phyloP scores from a whole-genome alignment of 1,140 invertebrate genomes.

The Leptonema lineaticorne region DNA sequence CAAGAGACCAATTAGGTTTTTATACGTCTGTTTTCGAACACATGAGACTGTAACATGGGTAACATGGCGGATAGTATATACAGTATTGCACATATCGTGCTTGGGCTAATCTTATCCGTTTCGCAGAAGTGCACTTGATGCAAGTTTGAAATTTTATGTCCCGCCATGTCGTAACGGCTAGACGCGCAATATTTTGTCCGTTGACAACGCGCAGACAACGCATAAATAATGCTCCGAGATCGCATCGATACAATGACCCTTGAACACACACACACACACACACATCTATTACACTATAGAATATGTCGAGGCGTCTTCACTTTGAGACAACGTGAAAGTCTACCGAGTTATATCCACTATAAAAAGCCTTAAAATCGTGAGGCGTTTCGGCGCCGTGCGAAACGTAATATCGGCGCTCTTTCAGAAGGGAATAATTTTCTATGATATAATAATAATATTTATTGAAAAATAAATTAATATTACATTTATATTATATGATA shows the following conservation, averaged over 20 bases:
- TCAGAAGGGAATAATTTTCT: too few species aligned
- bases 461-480: too few species aligned
- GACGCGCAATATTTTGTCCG: constrained; percentile 23
- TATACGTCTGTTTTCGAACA: not conserved
- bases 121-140: not conserved
- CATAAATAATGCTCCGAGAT: constrained; percentile 31
- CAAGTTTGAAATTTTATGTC: constrained; percentile 4
- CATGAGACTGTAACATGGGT: not conserved
- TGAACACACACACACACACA: too few species aligned
- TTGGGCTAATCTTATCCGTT: not conserved
- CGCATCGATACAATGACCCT: not conserved
- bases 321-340: too few species aligned
- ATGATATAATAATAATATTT: too few species aligned
- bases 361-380: too few species aligned
- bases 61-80: not conserved
- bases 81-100: constrained; percentile 6
- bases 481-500: too few species aligned
- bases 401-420: too few species aligned
- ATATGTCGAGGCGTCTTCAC: too few species aligned
- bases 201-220: constrained; percentile 28
- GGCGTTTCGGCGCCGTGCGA: too few species aligned
- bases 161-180: not conserved
- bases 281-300: too few species aligned
- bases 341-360: too few species aligned
- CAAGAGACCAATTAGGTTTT: not conserved